A percentile compares a stretch with the other conserved stretches of the same genome.
Conservation (phyloP, 23 tunicate species). For the Botrylloides violaceus region DNA sequence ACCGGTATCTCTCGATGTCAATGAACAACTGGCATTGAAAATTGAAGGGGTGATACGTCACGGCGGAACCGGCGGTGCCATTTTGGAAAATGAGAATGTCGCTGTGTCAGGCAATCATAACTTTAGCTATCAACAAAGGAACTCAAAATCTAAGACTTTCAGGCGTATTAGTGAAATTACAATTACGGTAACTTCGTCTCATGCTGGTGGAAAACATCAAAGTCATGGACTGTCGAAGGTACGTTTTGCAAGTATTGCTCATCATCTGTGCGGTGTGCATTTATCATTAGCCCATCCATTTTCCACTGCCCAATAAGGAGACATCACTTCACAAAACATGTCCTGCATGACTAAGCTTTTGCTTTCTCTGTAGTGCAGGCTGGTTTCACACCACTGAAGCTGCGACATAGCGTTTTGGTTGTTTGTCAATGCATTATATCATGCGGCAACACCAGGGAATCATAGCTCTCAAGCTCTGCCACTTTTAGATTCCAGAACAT, state of each 20-base stretch:
- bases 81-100: background rate
- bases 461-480: background rate
- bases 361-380: background rate
- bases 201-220: background rate
- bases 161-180: constrained; percentile 5
- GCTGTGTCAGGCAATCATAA: background rate
- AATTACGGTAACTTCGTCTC: background rate
- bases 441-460: no score
- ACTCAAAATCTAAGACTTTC: background rate
- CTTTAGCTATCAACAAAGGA: background rate
- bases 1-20: constrained; percentile 57
- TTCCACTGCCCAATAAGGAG: no score
- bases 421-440: no score
- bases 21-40: constrained; percentile 66
- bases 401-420: no score
- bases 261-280: no score
- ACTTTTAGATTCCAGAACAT: constrained; percentile 1
- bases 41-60: constrained; percentile 78
- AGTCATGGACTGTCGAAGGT: background rate
- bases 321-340: no score
- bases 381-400: background rate
- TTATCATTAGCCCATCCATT: no score
- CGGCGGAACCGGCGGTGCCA: constrained; percentile 7
- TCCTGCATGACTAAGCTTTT: no score
- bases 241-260: no score